phyloP scores from a whole-genome alignment of 2,888 invertebrate species.

The Tiphia femorata region DNA sequence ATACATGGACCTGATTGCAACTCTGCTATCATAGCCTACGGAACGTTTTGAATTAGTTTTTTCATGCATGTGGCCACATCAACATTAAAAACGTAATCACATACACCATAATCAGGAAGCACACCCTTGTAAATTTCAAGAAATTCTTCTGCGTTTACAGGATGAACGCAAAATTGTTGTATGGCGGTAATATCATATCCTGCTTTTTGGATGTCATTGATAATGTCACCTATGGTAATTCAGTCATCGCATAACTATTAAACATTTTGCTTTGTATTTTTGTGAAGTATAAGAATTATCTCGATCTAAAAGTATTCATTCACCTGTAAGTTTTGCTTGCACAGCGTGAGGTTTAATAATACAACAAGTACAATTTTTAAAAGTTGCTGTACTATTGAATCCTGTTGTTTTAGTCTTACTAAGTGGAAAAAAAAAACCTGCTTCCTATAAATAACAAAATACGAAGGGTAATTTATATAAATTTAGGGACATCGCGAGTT shows the following conservation, averaged over 20 bases:
- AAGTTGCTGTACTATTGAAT: slow-evolving; percentile 72
- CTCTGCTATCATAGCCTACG: slow-evolving; percentile 85
- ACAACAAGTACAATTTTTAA: slow-evolving; percentile 82
- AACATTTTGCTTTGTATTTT: background rate
- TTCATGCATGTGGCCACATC: too few relatives aligned
- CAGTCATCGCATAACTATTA: slow-evolving; percentile 4
- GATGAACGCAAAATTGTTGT: slow-evolving; percentile 83
- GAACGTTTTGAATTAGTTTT: slow-evolving; percentile 10
- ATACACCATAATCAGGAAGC: slow-evolving; percentile 81
- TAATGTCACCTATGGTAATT: slow-evolving; percentile 74
- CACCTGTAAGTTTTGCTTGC: slow-evolving; percentile 75
- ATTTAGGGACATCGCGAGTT: background rate
- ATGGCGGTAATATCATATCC: slow-evolving; percentile 85
- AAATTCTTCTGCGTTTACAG: slow-evolving; percentile 90
- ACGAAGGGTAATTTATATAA: background rate
- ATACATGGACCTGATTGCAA: slow-evolving; percentile 88
- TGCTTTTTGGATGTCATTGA: slow-evolving; percentile 80
- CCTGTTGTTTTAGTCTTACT: slow-evolving; percentile 64
- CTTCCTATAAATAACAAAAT: slow-evolving; percentile 68
- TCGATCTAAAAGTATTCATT: slow-evolving; percentile 6
- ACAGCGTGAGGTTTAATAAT: slow-evolving; percentile 93
- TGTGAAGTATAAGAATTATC: background rate
- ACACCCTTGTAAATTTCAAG: slow-evolving; percentile 94
- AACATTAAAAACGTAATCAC: slow-evolving; percentile 1
- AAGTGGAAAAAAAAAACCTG: slow-evolving; percentile 76